Percentiles rank a stretch among this genome's conserved stretches.
phyloP scores from a whole-genome alignment of 1,140 invertebrate genomes.

The Phortica variegata region DNA sequence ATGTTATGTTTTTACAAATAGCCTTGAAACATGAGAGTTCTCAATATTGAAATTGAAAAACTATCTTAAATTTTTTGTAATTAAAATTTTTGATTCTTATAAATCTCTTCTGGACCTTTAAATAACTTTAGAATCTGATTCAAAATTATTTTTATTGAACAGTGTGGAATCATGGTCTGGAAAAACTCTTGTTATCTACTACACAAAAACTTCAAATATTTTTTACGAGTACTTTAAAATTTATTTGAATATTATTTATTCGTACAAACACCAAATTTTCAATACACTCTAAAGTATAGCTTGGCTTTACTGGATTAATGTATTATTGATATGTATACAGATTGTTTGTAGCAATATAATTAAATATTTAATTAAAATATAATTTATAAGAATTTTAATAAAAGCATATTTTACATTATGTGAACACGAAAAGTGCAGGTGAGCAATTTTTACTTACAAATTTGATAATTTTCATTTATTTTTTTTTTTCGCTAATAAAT shows the following conservation, averaged over 20 bases:
- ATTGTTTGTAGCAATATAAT: slow-evolving; percentile 24
- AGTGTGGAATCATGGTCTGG: background rate
- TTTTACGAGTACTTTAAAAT: background rate
- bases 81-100: too few species aligned
- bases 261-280: slow-evolving; percentile 40
- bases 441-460: slow-evolving; percentile 30
- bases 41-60: too few species aligned
- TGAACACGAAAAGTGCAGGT: slow-evolving; percentile 29
- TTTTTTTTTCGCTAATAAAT: slow-evolving; percentile 32
- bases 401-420: slow-evolving; percentile 22
- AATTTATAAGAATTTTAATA: slow-evolving; percentile 12
- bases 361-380: slow-evolving; percentile 5
- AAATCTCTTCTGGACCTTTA: too few species aligned
- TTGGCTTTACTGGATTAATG: slow-evolving; percentile 25
- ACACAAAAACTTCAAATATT: background rate
- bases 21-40: too few species aligned
- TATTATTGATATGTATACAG: slow-evolving; percentile 11
- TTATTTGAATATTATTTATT: slow-evolving; percentile 37
- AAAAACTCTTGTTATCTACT: background rate
- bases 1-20: too few species aligned
- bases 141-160: background rate
- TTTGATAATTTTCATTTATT: slow-evolving; percentile 10
- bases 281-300: too few species aligned
- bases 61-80: too few species aligned
- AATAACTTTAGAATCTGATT: too few species aligned